Percentiles rank a stretch among this genome's conserved stretches.
Conservation (phyloP, 2,113 vertebrate species). For the Erinaceus europaeus region DNA sequence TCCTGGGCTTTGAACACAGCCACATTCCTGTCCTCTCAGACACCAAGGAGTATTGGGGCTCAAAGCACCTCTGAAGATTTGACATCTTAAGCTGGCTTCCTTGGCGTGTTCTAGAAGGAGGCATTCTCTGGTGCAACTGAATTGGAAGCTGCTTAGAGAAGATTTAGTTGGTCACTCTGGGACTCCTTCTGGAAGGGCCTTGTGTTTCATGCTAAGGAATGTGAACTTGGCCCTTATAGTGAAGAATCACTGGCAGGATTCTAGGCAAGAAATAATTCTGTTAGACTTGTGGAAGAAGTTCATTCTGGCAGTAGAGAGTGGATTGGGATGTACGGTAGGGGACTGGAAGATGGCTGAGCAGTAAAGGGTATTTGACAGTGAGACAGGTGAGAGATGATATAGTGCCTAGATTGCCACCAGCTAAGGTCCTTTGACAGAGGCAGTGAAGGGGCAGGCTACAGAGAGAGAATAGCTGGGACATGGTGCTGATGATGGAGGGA, state of each 20-base stretch:
- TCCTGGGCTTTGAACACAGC: background rate
- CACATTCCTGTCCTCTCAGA: background rate
- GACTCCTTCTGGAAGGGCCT: background rate
- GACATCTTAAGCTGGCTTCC: background rate
- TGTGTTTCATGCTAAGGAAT: background rate
- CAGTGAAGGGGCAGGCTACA: background rate
- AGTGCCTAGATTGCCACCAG: background rate
- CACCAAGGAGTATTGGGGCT: background rate
- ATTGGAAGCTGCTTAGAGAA: background rate
- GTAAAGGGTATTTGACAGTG: background rate
- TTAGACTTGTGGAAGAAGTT: background rate
- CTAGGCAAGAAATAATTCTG: background rate
- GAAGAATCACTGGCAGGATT: background rate
- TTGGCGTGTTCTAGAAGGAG: background rate
- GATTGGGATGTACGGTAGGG: too few relatives aligned
- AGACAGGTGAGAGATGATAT: background rate
- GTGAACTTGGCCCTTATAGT: background rate
- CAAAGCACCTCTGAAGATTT: background rate
- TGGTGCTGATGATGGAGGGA: background rate
- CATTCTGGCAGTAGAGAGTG: background rate
- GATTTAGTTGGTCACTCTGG: background rate
- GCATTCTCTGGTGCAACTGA: background rate
- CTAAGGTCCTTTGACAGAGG: background rate
- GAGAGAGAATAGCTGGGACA: background rate
- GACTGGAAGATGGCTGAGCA: background rate